Conservation (phyloP, 2,797 vertebrate species). For the Channa striata region DNA sequence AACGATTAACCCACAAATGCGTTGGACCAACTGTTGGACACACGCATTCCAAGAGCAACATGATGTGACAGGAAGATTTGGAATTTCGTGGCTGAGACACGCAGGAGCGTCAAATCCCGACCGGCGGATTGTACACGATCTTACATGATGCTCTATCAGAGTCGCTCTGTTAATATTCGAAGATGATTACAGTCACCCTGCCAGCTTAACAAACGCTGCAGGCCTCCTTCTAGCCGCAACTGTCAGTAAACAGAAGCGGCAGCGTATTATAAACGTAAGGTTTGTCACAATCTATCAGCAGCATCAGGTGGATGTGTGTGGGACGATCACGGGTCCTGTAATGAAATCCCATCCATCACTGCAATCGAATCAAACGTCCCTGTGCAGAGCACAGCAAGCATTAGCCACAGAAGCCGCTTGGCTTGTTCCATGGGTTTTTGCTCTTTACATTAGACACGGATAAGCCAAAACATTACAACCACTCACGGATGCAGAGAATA, state of each 20-base stretch:
- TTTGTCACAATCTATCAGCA: background rate
- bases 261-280: background rate
- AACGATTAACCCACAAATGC: too few species aligned
- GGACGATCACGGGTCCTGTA: background rate
- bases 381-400: too few species aligned
- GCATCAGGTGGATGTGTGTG: background rate
- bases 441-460: too few species aligned
- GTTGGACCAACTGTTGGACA: too few species aligned
- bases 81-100: too few species aligned
- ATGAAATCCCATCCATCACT: conserved; percentile 1
- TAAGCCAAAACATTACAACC: too few species aligned
- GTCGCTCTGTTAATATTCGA: background rate
- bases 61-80: too few species aligned
- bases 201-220: background rate
- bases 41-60: too few species aligned
- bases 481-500: too few species aligned
- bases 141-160: background rate
- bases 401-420: too few species aligned
- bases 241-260: background rate
- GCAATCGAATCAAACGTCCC: too few species aligned
- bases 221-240: background rate
- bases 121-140: background rate
- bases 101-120: background rate
- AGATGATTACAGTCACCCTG: background rate
- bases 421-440: too few species aligned